phyloP scores from a whole-genome alignment of 2,888 invertebrate species.

The Orchestes rusci region DNA sequence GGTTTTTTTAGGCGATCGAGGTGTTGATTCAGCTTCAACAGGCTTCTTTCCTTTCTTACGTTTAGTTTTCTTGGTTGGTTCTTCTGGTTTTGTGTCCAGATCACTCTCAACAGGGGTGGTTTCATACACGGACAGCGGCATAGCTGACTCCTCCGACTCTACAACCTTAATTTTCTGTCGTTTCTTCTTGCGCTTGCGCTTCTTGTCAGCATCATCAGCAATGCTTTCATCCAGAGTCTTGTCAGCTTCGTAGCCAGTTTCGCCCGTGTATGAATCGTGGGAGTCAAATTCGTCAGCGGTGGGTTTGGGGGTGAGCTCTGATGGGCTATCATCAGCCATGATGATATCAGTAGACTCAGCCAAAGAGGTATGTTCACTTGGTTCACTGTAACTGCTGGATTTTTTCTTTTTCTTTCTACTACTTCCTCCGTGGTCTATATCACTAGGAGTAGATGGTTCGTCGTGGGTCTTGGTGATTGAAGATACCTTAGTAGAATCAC shows the following conservation, averaged over 20 bases:
- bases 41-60: conserved; percentile 40
- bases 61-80: conserved; percentile 35
- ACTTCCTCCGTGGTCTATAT: conserved; percentile 47
- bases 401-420: conserved; percentile 60
- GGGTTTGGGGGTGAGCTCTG: conserved; percentile 50
- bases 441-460: conserved; percentile 38
- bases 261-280: conserved; percentile 39
- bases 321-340: conserved; percentile 45
- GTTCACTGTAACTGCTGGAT: conserved; percentile 44
- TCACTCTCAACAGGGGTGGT: conserved; percentile 43
- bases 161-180: conserved; percentile 45
- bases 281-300: conserved; percentile 42
- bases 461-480: conserved; percentile 27
- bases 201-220: conserved; percentile 43
- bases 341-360: conserved; percentile 50
- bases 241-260: conserved; percentile 68
- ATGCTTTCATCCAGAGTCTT: conserved; percentile 55
- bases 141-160: conserved; percentile 45
- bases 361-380: conserved; percentile 44
- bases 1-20: too few relatives aligned
- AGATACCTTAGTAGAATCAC: neutral
- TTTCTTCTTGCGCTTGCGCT: conserved; percentile 43
- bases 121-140: conserved; percentile 46
- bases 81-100: conserved; percentile 26
- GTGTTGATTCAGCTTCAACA: conserved; percentile 24